Evolutionary conservation across 1,140 invertebrate species (phyloP).

Genomic region (Muscidifurax raptorellus): DNA sequence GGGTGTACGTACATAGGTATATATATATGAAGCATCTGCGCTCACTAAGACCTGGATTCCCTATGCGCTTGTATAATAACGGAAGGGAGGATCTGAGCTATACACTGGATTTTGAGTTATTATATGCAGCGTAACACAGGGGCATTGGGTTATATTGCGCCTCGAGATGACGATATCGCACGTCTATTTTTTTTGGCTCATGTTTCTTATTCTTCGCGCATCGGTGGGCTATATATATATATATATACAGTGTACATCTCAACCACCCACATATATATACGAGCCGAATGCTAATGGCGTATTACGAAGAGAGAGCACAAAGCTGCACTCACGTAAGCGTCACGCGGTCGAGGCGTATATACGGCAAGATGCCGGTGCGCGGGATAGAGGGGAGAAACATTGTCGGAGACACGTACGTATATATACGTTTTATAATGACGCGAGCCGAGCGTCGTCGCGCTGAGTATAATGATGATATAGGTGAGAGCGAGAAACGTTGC

Average conservation of each 20-base stretch:
- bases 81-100: neutral
- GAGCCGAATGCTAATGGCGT: slow-evolving; percentile 47
- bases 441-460: neutral
- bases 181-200: too few relatives aligned
- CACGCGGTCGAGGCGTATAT: neutral
- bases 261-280: too few relatives aligned
- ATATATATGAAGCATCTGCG: too few relatives aligned
- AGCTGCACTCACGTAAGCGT: slow-evolving; percentile 42
- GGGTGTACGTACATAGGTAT: neutral
- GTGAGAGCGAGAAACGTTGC: neutral
- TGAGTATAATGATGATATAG: slow-evolving; percentile 26
- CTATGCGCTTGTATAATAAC: neutral
- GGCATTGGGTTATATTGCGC: too few relatives aligned
- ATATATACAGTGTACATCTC: too few relatives aligned
- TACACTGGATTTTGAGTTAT: too few relatives aligned
- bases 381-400: neutral
- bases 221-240: too few relatives aligned
- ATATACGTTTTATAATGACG: neutral
- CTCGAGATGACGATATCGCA: too few relatives aligned
- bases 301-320: slow-evolving; percentile 10
- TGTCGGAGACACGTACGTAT: neutral
- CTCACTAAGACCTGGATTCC: neutral
- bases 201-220: too few relatives aligned
- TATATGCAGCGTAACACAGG: too few relatives aligned
- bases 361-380: neutral